Evolutionary conservation across 2,797 vertebrate genomes (phyloP).

Genomic region (Phaenicophaeus curvirostris): DNA sequence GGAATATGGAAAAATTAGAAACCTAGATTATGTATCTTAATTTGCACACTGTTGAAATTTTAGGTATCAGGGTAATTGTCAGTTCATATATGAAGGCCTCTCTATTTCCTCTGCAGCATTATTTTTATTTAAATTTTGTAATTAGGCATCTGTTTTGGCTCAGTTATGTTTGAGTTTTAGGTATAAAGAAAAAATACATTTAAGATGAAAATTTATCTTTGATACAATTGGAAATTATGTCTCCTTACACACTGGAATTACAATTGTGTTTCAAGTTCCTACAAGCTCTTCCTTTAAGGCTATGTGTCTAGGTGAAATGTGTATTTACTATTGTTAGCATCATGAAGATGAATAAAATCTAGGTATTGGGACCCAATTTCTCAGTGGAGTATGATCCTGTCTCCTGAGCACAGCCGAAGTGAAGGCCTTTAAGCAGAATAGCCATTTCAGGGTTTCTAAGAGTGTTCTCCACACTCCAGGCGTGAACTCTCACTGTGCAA

Average conservation of each 20-base stretch:
- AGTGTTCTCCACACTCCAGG: neutral
- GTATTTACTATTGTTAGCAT: neutral
- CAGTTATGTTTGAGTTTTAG: neutral
- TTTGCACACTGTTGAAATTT: neutral
- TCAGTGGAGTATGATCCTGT: neutral
- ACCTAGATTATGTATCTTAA: neutral
- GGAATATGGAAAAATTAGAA: neutral
- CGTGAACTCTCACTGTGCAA: neutral
- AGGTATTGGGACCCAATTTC: neutral
- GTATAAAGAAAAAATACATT: neutral
- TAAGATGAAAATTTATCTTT: neutral
- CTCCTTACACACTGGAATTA: neutral
- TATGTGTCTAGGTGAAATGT: neutral
- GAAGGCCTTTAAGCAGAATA: neutral
- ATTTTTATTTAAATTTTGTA: neutral
- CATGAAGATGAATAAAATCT: neutral
- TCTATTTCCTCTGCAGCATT: neutral
- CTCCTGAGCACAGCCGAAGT: neutral
- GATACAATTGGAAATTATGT: neutral
- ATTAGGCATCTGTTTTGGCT: neutral
- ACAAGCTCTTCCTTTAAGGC: neutral
- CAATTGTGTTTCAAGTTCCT: neutral
- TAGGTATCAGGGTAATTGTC: neutral
- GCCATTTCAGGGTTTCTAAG: neutral
- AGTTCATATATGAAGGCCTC: neutral